Conservation (phyloP, 2,888 invertebrate species). For the Drosophila silvestris region DNA sequence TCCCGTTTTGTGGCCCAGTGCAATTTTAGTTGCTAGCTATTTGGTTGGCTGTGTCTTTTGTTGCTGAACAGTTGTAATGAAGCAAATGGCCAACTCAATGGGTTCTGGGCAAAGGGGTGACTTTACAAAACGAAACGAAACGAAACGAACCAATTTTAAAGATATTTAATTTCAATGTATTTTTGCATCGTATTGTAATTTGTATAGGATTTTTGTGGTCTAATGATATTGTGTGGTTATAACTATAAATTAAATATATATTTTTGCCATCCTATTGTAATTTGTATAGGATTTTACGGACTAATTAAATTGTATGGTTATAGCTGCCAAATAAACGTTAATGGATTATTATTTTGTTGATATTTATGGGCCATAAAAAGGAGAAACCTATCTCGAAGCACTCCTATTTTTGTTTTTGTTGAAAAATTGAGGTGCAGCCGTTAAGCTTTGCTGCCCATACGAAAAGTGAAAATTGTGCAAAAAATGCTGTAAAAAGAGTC, state of each 20-base stretch:
- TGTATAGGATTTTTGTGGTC: background rate
- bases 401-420: background rate
- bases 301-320: background rate
- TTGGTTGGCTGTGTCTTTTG: slow-evolving; percentile 9
- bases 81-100: slow-evolving; percentile 4
- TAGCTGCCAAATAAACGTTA: background rate
- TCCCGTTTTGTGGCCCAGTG: background rate
- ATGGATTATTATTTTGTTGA: background rate
- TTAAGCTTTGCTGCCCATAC: background rate
- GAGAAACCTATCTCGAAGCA: background rate
- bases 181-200: background rate
- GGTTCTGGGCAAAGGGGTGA: background rate
- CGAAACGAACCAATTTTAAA: background rate
- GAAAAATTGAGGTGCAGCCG: background rate
- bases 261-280: background rate
- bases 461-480: background rate
- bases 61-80: slow-evolving; percentile 22
- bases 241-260: background rate
- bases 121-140: background rate
- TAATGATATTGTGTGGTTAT: background rate
- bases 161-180: slow-evolving; percentile 1
- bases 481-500: background rate
- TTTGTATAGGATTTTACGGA: background rate
- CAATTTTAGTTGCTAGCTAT: slow-evolving; percentile 35
- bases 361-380: background rate